A percentile compares a stretch with the other conserved stretches of the same genome.
These are phyloP conservation scores for Polyommatus icarus DNA, from an alignment of 2,888 invertebrate genomes.

Conservation along the genomic window DNA sequence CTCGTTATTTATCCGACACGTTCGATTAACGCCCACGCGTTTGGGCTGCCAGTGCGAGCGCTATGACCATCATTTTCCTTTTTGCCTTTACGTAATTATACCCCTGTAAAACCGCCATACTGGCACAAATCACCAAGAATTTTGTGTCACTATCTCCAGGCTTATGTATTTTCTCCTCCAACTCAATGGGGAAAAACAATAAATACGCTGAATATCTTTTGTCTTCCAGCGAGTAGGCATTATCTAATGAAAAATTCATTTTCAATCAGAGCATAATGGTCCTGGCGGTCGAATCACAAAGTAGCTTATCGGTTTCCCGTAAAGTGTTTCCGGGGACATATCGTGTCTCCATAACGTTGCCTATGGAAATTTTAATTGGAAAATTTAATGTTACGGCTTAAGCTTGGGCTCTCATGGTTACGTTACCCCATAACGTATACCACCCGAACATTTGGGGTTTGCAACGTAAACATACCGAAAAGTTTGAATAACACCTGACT, in stretches of 20 bases:
- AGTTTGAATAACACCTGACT: not conserved
- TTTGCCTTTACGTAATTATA: too few species aligned
- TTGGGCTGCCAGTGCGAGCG: too few species aligned
- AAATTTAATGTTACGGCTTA: constrained; percentile 12
- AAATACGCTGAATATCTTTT: constrained; percentile 10
- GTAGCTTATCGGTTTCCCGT: constrained; percentile 40
- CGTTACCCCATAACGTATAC: not conserved
- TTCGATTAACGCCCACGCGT: too few species aligned
- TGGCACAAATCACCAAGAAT: too few species aligned
- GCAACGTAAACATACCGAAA: not conserved
- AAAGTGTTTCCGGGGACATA: constrained; percentile 36
- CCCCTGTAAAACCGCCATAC: too few species aligned
- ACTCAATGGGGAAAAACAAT: not conserved
- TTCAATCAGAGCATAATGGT: constrained; percentile 23
- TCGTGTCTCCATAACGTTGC: constrained; percentile 7
- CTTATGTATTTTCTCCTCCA: not conserved
- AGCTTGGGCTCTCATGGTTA: not conserved
- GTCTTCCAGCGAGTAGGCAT: not conserved
- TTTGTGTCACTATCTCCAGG: too few species aligned
- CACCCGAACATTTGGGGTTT: not conserved
- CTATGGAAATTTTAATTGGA: not conserved
- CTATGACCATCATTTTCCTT: too few species aligned
- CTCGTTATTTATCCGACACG: too few species aligned
- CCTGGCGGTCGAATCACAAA: constrained; percentile 32
- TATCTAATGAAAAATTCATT: constrained; percentile 35